A percentile compares a stretch with the other conserved stretches of the same genome.
These are phyloP conservation scores for Eristalis arbustorum DNA, from an alignment of 2,888 invertebrate genomes.

Conservation along the genomic window DNA sequence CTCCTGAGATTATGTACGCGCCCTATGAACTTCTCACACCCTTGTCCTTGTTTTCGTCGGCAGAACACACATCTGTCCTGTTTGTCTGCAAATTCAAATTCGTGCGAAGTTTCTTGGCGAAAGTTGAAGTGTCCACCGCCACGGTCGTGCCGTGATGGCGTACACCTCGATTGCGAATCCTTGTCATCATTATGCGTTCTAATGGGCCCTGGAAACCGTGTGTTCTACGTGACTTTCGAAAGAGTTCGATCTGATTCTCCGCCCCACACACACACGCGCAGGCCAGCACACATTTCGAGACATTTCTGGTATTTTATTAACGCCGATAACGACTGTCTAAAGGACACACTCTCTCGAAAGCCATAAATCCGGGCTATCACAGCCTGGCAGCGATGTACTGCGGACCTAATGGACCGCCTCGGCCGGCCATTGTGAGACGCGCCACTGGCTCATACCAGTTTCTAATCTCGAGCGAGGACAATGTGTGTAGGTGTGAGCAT, in stretches of 20 bases:
- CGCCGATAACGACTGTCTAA: constrained; percentile 22
- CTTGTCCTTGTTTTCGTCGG: background rate
- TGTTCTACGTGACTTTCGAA: background rate
- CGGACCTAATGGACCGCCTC: background rate
- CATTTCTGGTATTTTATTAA: constrained; percentile 36
- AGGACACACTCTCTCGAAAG: constrained; percentile 33
- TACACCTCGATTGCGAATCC: background rate
- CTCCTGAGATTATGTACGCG: background rate
- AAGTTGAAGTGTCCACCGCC: background rate
- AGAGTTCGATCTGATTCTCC: background rate
- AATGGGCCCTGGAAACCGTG: background rate
- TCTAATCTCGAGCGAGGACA: constrained; percentile 16
- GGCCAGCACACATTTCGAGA: background rate
- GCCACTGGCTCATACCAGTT: background rate
- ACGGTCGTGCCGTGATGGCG: background rate
- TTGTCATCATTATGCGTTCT: background rate
- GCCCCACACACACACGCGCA: background rate
- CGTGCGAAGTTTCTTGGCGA: background rate
- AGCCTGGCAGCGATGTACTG: constrained; percentile 13
- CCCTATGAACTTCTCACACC: background rate
- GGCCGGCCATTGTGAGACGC: background rate
- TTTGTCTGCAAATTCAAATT: background rate
- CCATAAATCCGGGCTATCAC: constrained; percentile 26
- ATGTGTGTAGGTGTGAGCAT: constrained; percentile 8
- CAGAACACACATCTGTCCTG: background rate